Evolutionary conservation across 2,888 invertebrate genomes (phyloP), one percentile per base, ranked within the genome.

Genomic region (Archips xylosteana): DNA sequence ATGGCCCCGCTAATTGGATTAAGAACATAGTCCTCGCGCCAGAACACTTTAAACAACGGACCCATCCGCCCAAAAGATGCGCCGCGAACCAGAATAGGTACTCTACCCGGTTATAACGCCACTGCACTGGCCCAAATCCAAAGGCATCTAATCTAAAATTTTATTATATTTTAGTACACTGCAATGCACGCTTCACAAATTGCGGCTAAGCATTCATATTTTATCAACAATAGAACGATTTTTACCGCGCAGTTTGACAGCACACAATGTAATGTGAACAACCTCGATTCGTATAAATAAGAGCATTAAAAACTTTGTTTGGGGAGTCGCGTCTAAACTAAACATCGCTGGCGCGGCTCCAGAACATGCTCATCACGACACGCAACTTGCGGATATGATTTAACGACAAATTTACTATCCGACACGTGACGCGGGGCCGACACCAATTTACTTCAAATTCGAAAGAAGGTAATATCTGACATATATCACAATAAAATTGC

Each of bases 111-210:
- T 85, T 87, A 90, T 87, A 87, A 85, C n/a, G n/a, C n/a, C n/a
- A n/a, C n/a, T n/a, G n/a, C 86, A 84, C 92, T 92, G 92, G 92
- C 92, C 83, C 85, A 84, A 85, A 88, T 90, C 92, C 92, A 92
- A 90, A 82, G 82, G 85, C 87, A 88, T 89, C 89, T 89, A 89
- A 88, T 89, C 89, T 89, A 89, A 87, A 89, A 87, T 89, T 59
- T 73, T 70, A 74, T 74, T 70, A 74, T 65, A 60, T 65, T 74
- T 65, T 61, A 69, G 68, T 74, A 74, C 65, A 61, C 69, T 54
- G 70, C 64, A 74, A 60, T 74, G 70, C 70, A 59, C 49, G 42
- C 73, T 67, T 54, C 63, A 12, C 64, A 65, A 67, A 69, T 63
- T 68, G 68, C 42, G 62, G 68, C 65, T 65, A 62, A 75, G 64